These are phyloP conservation scores for Melipona beecheii DNA, from an alignment of 2,888 invertebrate species.

Conservation along the genomic window DNA sequence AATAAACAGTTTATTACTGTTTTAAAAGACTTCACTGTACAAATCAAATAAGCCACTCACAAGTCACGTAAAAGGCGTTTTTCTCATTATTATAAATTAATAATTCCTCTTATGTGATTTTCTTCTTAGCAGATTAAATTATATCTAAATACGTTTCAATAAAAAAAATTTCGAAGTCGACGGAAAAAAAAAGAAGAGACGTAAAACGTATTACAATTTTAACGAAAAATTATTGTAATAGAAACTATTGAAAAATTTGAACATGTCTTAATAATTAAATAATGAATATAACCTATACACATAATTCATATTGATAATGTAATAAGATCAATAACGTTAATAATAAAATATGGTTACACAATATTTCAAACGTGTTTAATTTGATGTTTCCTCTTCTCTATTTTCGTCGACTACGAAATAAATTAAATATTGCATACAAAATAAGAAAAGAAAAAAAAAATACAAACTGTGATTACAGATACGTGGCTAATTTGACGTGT, in stretches of 20 bases:
- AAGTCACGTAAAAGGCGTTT: conserved; percentile 44
- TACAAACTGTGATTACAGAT: conserved; percentile 15
- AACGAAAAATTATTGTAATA: not conserved
- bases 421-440: not conserved
- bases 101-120: conserved; percentile 23
- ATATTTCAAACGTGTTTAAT: not conserved
- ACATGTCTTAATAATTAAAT: not conserved
- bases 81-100: conserved; percentile 47
- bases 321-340: not conserved
- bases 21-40: not conserved
- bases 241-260: not conserved
- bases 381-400: not conserved
- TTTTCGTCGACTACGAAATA: not conserved
- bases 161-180: conserved; percentile 11
- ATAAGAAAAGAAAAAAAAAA: conserved; percentile 7
- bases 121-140: conserved; percentile 16
- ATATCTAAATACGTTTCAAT: not conserved
- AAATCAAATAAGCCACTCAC: not conserved
- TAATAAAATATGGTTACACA: not conserved
- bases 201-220: not conserved
- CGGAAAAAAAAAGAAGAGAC: not conserved
- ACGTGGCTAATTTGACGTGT: conserved; percentile 55
- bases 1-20: not conserved
- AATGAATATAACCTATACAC: conserved; percentile 28
- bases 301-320: not conserved